These are phyloP conservation scores for Tiliacea aurago DNA, from an alignment of 2,888 invertebrate species.

Conservation along the genomic window DNA sequence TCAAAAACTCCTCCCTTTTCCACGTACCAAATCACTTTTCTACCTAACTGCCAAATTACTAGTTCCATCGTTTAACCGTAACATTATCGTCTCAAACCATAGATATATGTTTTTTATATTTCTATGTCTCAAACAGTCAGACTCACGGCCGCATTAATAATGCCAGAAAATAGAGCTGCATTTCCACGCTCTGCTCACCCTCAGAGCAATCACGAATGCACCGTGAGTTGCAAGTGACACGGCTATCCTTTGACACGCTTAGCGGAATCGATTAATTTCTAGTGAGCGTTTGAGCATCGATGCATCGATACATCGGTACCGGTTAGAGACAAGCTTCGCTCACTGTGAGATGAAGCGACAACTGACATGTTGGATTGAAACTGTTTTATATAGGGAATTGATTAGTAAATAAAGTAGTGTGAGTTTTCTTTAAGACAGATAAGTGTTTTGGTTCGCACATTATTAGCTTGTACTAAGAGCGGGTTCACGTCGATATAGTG, in stretches of 20 bases:
- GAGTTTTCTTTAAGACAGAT: neutral
- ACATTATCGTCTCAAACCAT: too few species aligned
- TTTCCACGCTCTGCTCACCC: slow-evolving; percentile 10
- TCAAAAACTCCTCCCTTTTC: too few species aligned
- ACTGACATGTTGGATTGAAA: neutral
- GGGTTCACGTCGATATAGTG: neutral
- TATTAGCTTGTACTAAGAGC: neutral
- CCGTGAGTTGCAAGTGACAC: slow-evolving; percentile 32
- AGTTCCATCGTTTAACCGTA: too few species aligned
- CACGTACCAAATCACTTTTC: too few species aligned
- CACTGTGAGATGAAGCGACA: neutral
- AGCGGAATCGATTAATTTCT: slow-evolving; percentile 30
- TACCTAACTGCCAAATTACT: too few species aligned
- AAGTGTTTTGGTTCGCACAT: neutral
- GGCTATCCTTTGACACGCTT: slow-evolving; percentile 46
- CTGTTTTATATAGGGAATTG: neutral
- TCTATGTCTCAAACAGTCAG: neutral
- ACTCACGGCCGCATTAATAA: slow-evolving; percentile 5
- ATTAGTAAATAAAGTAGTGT: neutral
- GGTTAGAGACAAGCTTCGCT: slow-evolving; percentile 36
- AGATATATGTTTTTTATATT: too few species aligned
- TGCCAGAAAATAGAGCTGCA: neutral
- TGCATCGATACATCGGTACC: slow-evolving; percentile 19
- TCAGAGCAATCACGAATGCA: slow-evolving; percentile 27
- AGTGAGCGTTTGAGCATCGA: slow-evolving; percentile 23